Evolutionary conservation across 2,888 invertebrate genomes (phyloP), one percentile per base, ranked within the genome.

Genomic region (Tenthredo amoena): DNA sequence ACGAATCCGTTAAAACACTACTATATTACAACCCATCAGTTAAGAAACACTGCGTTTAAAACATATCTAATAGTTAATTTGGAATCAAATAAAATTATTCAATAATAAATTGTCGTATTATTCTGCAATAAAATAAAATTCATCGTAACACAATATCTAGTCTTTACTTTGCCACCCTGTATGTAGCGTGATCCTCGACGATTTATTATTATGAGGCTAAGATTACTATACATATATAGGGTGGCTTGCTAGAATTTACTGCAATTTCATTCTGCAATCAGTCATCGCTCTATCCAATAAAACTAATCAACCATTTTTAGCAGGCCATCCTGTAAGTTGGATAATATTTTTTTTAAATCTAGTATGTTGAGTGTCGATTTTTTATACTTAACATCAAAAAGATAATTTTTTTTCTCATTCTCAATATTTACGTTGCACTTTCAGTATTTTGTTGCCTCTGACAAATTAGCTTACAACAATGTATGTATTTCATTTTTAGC

Each of bases 141-240:
- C n/a, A 74, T 81, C 26, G 62, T 81, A 81, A 81, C 58, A 81
- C 58, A 62, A 81, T 81, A 62, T 40, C 62, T 81, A 81, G 81
- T 81, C 62, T 21, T 21, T 40, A 81, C 21, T 37, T 40, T 21
- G 40, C 62, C 81, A 58, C 81, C 81, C 62, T 62, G 62, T 62
- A 81, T 21, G n/a, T 81, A 81, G 40, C 40, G 26, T 40, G 40
- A 62, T 81, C 40, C 26, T 81, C 21, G 21, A 62, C 26, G 55
- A 50, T 77, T 77, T 43, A 37, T 31, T 21, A n/a, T 71, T 21
- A 34, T 18, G 18, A 26, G 76, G 18, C 47, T 21, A 76, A 76
- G 15, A 76, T 43, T 26, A 47, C 21, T 26, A 18, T 77, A 21
- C 21, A 74, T 77, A 21, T 43, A 74, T 43, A 50, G 50, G 77